Percentiles rank a stretch among this genome's conserved stretches.
Conservation (phyloP, 2,113 vertebrate genomes). For the Dasyornis broadbenti region DNA sequence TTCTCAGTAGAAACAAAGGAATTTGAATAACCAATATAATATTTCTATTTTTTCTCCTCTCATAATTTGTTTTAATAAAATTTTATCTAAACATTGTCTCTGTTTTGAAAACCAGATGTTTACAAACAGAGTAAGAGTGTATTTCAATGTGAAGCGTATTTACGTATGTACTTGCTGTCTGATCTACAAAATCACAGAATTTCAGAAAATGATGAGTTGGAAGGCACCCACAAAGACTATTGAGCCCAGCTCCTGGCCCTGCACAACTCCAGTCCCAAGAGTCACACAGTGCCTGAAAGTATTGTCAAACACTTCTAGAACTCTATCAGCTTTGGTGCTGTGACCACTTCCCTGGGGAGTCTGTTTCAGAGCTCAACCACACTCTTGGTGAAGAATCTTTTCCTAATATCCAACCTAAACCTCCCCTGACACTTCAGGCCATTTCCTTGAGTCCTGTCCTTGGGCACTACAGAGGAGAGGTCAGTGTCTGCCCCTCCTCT, state of each 20-base stretch:
- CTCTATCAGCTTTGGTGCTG: neutral
- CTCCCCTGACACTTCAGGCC: neutral
- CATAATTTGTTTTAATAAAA: neutral
- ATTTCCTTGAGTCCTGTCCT: neutral
- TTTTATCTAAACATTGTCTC: neutral
- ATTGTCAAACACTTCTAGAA: neutral
- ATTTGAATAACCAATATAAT: neutral
- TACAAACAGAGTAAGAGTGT: neutral
- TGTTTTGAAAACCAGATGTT: neutral
- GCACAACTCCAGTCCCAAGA: neutral
- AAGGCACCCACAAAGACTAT: neutral
- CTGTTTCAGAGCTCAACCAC: fast-evolving
- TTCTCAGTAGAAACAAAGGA: neutral
- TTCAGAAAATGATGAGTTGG: neutral
- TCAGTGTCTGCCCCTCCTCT: neutral
- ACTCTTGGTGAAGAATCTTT: neutral
- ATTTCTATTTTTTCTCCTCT: neutral
- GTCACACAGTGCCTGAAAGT: neutral
- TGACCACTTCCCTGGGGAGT: too few relatives aligned
- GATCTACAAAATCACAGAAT: neutral
- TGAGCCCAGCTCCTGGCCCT: neutral
- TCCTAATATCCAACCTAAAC: neutral
- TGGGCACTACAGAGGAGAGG: neutral
- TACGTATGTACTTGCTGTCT: neutral
- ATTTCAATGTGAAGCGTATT: neutral